Evolutionary conservation across 2,797 vertebrate genomes (phyloP), one percentile per base, ranked within the genome.

Genomic region (Protosalanx chinensis): DNA sequence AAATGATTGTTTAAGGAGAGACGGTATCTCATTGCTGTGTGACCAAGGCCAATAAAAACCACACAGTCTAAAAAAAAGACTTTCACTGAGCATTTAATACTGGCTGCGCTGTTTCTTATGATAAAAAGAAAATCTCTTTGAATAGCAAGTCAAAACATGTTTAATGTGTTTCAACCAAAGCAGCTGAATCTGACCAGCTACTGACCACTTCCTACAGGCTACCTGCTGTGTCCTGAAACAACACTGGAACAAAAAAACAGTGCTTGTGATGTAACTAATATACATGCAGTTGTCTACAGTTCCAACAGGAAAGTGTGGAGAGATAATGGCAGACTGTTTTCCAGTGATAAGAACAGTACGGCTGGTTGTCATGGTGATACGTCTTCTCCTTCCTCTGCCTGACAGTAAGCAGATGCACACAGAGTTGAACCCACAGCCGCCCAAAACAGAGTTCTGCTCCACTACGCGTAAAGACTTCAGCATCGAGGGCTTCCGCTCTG

Each of bases 401-500:
- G 53, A 68, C 86, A 94, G 93, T 2, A 84, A 92, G 70, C 76
- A 89, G 67, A 15, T 89, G 57, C 68, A 70, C 0, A 76, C 83
- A 27, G 86, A 90, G 60, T 35, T 71, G 29, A 85, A 77, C 2
- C 53, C 70, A 1, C 63, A 51, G 0, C 71, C 74, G 68, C 64
- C 75, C 5, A 49, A 80, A 68, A 68, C 67, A 0, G 86, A 92
- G 30, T 86, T 82, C 75, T 41, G 76, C 73, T 86, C 91, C 62
- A 88, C 88, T 6, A 89, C 84, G 7, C 83, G 85, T 70, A 79
- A 29, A 6, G 89, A 92, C 74, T 93, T 89, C 84, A 71, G 53
- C 49, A 74, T 59, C 0, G 57, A 84, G 58, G 91, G 91, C 35
- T 93, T 93, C 70, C 76, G 85, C 20, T 79, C 86, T 67, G n/a